Conservation (phyloP, 2,113 vertebrate genomes). For the Paraplagusia blochii region DNA sequence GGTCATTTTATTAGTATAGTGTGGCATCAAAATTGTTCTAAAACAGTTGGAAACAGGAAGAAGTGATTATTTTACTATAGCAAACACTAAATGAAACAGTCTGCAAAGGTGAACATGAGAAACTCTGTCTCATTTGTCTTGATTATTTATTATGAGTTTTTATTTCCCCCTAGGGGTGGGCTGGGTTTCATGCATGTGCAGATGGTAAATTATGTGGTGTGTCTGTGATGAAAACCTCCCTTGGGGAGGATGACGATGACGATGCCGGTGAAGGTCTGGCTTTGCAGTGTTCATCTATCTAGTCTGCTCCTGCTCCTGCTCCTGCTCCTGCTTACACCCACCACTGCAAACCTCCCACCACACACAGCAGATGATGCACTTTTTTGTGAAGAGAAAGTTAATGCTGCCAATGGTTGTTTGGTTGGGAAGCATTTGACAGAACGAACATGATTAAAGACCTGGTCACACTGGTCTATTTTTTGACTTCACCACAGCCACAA, state of each 20-base stretch:
- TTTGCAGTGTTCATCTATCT: constrained; percentile 28
- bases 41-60: too few species aligned
- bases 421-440: neutral
- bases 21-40: too few species aligned
- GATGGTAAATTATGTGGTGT: constrained; percentile 10
- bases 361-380: constrained; percentile 3
- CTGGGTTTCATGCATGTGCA: constrained; percentile 13
- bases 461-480: constrained; percentile 3
- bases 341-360: constrained; percentile 14
- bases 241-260: constrained; percentile 12
- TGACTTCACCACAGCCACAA: neutral
- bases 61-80: too few species aligned
- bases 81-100: neutral
- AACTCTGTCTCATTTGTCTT: constrained; percentile 24
- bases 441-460: constrained; percentile 16
- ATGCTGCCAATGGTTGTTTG: neutral
- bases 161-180: constrained; percentile 7
- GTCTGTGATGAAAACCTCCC: constrained; percentile 26
- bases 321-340: constrained; percentile 7
- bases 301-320: constrained; percentile 10
- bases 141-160: constrained; percentile 15
- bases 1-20: too few species aligned
- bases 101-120: neutral
- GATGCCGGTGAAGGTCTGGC: constrained; percentile 5
- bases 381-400: constrained; percentile 9